Evolutionary conservation across 1,140 invertebrate genomes (phyloP), one percentile per base, ranked within the genome.

Genomic region (Neuroterus valhalla): DNA sequence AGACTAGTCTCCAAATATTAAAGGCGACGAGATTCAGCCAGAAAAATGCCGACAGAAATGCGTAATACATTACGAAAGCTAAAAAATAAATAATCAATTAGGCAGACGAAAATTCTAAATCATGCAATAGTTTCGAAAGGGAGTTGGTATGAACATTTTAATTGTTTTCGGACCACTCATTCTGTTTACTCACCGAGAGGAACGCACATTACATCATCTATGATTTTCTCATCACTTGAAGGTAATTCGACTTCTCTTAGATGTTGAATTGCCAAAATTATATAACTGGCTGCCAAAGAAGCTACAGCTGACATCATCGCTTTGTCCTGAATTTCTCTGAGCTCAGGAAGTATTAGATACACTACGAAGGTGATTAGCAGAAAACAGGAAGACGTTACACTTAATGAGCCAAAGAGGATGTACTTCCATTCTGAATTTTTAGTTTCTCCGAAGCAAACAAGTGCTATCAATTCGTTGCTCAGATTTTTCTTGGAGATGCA

Each of bases 21-120:
- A 94, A 92, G 5, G 92, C 91, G 4, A 93, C 91, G 0, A 93
- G 87, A 76, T 93, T 93, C 82, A 94, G 86, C 94, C 94, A 94
- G 80, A 93, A 93, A 81, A 94, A 94, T 5, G 91, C 90, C 3
- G 91, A 89, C 77, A 94, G 86, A 88, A 93, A 92, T 85, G 91
- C 91, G 75, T 91, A 93, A 78, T 94, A 94, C 0, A 92, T 86
- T 3, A 91, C 74, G 78, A 93, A 93, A 23, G 91, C 93, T 92
- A 82, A 77, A 83, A 84, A 74, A 55, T 43, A n/a, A 55, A 2
- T 12, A 48, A 19, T 45, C 15, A 45, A 11, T 69, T 66, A 43
- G 3, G 31, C 31, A 38, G 10, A 38, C 31, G 8, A 38, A 38
- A 38, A 38, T 38, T 0, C 10, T 0, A 38, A 38, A 38, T 8